Conservation (phyloP, 2,888 invertebrate species). For the Alsophila aescularia region DNA sequence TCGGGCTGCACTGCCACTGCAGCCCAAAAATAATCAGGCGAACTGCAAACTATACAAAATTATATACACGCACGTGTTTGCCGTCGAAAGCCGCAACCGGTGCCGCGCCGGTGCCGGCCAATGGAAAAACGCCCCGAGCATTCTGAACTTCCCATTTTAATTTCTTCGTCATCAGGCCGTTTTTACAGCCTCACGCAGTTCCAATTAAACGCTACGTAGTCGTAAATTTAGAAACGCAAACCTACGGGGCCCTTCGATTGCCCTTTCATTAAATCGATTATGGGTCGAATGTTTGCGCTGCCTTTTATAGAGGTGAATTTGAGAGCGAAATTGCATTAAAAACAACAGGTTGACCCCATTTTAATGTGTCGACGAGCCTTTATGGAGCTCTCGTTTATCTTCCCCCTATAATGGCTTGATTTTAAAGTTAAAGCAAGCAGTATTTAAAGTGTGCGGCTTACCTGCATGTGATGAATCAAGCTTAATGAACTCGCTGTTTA, state of each 20-base stretch:
- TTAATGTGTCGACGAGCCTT: slow-evolving; percentile 45
- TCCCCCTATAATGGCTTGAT: slow-evolving; percentile 36
- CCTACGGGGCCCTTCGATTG: slow-evolving; percentile 71
- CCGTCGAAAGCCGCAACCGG: too few relatives aligned
- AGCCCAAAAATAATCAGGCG: too few relatives aligned
- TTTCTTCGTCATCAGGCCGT: slow-evolving; percentile 71
- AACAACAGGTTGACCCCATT: slow-evolving; percentile 62
- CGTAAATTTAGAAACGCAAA: slow-evolving; percentile 77
- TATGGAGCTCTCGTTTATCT: slow-evolving; percentile 36
- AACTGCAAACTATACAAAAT: too few relatives aligned
- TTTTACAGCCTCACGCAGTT: slow-evolving; percentile 77
- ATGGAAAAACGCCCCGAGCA: slow-evolving; percentile 29
- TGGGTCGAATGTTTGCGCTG: slow-evolving; percentile 64
- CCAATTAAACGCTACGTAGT: slow-evolving; percentile 76
- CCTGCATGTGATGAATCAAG: slow-evolving; percentile 28
- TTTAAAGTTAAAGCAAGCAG: slow-evolving; percentile 32
- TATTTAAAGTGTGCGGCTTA: slow-evolving; percentile 27
- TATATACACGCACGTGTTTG: too few relatives aligned
- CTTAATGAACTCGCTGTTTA: slow-evolving; percentile 28
- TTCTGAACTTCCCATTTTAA: slow-evolving; percentile 63
- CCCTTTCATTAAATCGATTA: slow-evolving; percentile 80
- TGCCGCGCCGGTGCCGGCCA: too few relatives aligned
- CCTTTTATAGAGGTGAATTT: slow-evolving; percentile 71
- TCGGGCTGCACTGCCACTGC: too few relatives aligned
- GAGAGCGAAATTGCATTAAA: slow-evolving; percentile 72